Conservation (phyloP, 2,888 invertebrate genomes). For the Synanthedon myopaeformis region DNA sequence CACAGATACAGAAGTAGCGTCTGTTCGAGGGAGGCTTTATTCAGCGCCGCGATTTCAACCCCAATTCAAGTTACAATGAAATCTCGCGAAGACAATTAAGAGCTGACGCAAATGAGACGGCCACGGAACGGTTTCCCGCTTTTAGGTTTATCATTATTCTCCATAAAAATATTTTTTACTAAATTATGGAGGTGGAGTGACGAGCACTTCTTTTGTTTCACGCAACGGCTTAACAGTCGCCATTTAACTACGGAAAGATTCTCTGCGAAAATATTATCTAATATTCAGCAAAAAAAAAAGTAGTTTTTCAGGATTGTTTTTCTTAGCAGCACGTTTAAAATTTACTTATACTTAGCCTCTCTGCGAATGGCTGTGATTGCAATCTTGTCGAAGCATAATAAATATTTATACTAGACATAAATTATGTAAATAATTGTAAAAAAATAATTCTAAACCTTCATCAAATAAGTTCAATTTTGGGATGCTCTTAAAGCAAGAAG, state of each 20-base stretch:
- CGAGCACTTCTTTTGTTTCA: not conserved
- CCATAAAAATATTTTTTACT: not conserved
- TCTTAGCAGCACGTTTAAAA: too few species aligned
- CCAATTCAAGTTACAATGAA: conserved; percentile 38
- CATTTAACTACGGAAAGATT: not conserved
- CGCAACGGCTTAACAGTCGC: not conserved
- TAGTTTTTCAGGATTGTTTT: too few species aligned
- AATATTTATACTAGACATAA: not conserved
- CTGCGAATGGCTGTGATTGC: too few species aligned
- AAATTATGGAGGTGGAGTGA: not conserved
- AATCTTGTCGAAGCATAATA: not conserved
- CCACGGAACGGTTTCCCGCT: conserved; percentile 7
- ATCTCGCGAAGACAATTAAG: conserved; percentile 43
- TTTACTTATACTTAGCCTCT: too few species aligned
- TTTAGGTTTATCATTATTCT: conserved; percentile 13
- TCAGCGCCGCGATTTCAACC: conserved; percentile 23
- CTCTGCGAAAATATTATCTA: too few species aligned
- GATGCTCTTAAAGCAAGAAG: conserved; percentile 14
- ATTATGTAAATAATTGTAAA: not conserved
- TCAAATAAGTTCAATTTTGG: conserved; percentile 16
- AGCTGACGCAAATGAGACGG: conserved; percentile 27
- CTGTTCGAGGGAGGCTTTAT: conserved; percentile 15
- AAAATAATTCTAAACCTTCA: not conserved
- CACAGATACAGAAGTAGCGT: too few species aligned
- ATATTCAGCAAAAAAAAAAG: too few species aligned